Evolutionary conservation across 2,888 invertebrate species (phyloP).

Genomic region (Pogonocherus hispidulus): DNA sequence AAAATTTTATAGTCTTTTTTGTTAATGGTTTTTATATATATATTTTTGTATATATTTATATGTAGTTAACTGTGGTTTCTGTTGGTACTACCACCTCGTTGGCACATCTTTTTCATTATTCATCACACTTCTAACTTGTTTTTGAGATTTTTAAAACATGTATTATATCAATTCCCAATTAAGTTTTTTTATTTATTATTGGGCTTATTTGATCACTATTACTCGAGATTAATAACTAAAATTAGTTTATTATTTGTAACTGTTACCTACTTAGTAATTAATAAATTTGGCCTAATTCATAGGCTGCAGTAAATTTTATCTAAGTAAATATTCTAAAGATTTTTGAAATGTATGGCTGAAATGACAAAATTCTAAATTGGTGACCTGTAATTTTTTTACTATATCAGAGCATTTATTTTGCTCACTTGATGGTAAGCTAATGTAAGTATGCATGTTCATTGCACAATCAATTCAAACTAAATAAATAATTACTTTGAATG

Average conservation of each 20-base stretch:
- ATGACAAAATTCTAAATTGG: constrained; percentile 30
- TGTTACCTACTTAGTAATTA: not conserved
- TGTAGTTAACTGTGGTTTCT: constrained; percentile 57
- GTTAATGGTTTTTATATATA: constrained; percentile 59
- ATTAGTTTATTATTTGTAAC: not conserved
- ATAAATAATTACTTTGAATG: not conserved
- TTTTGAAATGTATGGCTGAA: constrained; percentile 14
- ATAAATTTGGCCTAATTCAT: not conserved
- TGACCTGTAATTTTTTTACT: constrained; percentile 26
- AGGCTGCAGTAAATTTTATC: constrained; percentile 5
- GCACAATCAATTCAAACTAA: not conserved
- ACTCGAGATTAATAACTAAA: not conserved
- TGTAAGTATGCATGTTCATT: constrained; percentile 14
- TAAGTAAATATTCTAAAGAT: constrained; percentile 10
- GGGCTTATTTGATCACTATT: constrained; percentile 7
- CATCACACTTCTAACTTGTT: constrained; percentile 10
- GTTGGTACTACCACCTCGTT: constrained; percentile 53
- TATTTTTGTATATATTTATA: constrained; percentile 64
- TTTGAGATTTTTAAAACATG: not conserved
- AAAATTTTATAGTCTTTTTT: constrained; percentile 48
- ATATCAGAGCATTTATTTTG: constrained; percentile 13
- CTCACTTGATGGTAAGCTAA: constrained; percentile 9
- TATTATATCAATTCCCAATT: not conserved
- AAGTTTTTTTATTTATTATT: constrained; percentile 12
- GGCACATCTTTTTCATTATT: constrained; percentile 6